A percentile compares a stretch with the other conserved stretches of the same genome.
Conservation (phyloP, 2,113 vertebrate genomes). For the Xenopus laevis region DNA sequence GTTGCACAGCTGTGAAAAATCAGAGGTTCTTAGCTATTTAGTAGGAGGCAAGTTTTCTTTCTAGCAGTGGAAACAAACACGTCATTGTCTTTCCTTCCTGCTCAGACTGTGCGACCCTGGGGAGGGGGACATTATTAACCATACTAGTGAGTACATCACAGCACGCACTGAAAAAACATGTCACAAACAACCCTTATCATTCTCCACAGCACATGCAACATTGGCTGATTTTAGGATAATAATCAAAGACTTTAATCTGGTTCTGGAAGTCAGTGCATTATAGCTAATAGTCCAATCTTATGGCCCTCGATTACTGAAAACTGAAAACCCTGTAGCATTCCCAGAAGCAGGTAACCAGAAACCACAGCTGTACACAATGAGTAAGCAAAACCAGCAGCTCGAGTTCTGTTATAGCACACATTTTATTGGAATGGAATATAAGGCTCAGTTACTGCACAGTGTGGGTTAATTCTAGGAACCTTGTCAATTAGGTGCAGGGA, state of each 20-base stretch:
- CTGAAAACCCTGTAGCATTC: too few relatives aligned
- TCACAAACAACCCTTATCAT: neutral
- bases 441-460: neutral
- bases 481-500: too few relatives aligned
- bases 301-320: too few relatives aligned
- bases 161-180: slow-evolving; percentile 9
- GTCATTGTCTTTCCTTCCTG: slow-evolving; percentile 55
- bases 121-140: slow-evolving; percentile 9
- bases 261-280: neutral
- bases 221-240: neutral
- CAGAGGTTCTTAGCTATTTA: neutral
- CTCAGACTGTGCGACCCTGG: slow-evolving; percentile 20
- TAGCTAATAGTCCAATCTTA: too few relatives aligned
- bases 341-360: slow-evolving; percentile 1
- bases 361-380: slow-evolving; percentile 1
- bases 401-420: neutral
- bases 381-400: neutral
- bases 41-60: slow-evolving; percentile 34
- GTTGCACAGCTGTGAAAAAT: slow-evolving; percentile 19
- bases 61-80: slow-evolving; percentile 37
- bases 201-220: neutral
- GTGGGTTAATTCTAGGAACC: neutral
- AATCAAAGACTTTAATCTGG: too few relatives aligned
- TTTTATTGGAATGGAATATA: too few relatives aligned
- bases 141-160: slow-evolving; percentile 24